Evolutionary conservation across 2,797 vertebrate species (phyloP).

Genomic region (Hephaestus fuliginosus): DNA sequence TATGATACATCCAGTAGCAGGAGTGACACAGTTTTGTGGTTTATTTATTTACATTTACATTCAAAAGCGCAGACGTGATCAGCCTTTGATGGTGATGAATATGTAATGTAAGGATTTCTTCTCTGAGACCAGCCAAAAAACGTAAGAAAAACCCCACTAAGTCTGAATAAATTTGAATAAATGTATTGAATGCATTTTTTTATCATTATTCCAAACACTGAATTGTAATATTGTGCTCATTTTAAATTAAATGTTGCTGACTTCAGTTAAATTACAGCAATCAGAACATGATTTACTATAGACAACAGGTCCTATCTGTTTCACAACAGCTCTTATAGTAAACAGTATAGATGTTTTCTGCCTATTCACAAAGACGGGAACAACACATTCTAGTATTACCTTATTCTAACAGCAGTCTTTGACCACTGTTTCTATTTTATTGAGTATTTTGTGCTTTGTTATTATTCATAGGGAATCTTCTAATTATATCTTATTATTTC

Average conservation of each 20-base stretch:
- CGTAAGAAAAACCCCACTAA: slow-evolving; percentile 18
- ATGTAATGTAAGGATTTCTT: slow-evolving; percentile 46
- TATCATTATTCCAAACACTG: slow-evolving; percentile 25
- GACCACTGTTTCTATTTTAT: not conserved
- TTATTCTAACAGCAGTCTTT: slow-evolving; percentile 3
- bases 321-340: not conserved
- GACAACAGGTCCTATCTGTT: not conserved
- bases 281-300: not conserved
- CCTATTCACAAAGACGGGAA: not conserved
- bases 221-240: slow-evolving; percentile 16
- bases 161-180: slow-evolving; percentile 57
- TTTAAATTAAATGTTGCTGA: slow-evolving; percentile 21
- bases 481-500: not conserved
- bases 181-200: slow-evolving; percentile 33
- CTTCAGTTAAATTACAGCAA: not conserved
- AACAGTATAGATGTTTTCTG: not conserved
- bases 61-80: slow-evolving; percentile 14
- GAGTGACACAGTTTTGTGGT: slow-evolving; percentile 16
- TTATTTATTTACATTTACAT: slow-evolving; percentile 28
- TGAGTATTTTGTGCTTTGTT: not conserved
- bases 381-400: not conserved
- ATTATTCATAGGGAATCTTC: not conserved
- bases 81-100: slow-evolving; percentile 42
- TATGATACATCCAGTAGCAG: slow-evolving; percentile 8
- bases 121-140: slow-evolving; percentile 41